Percentiles rank a stretch among this genome's conserved stretches.
These are phyloP conservation scores for Andricus curvator DNA, from an alignment of 2,888 invertebrate species.

Conservation along the genomic window DNA sequence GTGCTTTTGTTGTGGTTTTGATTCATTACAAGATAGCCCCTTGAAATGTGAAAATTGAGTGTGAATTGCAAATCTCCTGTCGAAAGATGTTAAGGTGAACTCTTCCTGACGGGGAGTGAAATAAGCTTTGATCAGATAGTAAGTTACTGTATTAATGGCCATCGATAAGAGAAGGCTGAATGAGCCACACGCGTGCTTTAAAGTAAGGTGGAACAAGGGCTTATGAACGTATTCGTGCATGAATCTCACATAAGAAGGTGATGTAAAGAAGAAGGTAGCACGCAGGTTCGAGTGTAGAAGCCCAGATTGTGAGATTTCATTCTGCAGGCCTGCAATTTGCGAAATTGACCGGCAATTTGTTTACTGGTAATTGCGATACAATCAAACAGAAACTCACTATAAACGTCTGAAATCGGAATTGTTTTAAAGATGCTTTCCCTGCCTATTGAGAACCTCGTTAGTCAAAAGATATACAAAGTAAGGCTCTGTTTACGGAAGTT, in stretches of 20 bases:
- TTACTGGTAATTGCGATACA: constrained; percentile 72
- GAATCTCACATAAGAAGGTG: background rate
- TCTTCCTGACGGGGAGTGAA: background rate
- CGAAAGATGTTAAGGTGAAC: background rate
- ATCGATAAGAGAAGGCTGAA: constrained; percentile 6
- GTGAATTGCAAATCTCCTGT: background rate
- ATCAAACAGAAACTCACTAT: constrained; percentile 58
- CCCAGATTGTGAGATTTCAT: constrained; percentile 72
- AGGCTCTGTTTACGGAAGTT: background rate
- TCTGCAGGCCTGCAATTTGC: constrained; percentile 71
- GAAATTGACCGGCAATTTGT: constrained; percentile 74
- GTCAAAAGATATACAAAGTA: background rate
- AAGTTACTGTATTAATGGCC: constrained; percentile 2
- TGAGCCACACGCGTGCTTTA: background rate
- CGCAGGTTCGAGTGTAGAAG: constrained; percentile 45
- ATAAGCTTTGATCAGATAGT: constrained; percentile 7
- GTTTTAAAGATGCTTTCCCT: constrained; percentile 2
- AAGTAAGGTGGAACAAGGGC: background rate
- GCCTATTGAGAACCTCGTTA: background rate
- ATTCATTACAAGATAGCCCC: too few species aligned
- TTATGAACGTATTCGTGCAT: background rate
- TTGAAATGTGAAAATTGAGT: background rate
- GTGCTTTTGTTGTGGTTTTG: too few species aligned
- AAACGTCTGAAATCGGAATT: constrained; percentile 1
- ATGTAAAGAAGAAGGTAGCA: background rate